Percentiles rank a stretch among this genome's conserved stretches.
phyloP scores from a whole-genome alignment of 1,140 invertebrate genomes.

The Drosophila seguyi region DNA sequence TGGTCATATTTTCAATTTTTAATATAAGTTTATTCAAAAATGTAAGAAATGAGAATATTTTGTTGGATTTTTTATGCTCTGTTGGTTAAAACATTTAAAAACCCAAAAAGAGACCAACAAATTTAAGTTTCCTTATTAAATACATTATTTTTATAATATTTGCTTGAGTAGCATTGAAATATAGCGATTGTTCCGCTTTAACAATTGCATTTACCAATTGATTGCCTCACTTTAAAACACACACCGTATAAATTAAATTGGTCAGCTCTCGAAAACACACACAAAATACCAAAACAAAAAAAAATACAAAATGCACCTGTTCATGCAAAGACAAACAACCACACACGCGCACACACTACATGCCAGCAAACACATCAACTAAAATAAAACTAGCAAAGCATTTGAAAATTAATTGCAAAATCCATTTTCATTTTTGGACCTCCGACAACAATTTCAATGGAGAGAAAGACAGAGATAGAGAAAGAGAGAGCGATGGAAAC shows the following conservation, averaged over 20 bases:
- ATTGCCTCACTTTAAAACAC: conserved; percentile 25
- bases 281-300: conserved; percentile 8
- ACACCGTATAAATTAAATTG: conserved; percentile 29
- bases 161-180: neutral
- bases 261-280: neutral
- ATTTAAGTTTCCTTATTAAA: neutral
- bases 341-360: too few relatives aligned
- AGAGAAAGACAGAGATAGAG: conserved; percentile 1
- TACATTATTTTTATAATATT: neutral
- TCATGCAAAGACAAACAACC: conserved; percentile 3
- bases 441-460: conserved; percentile 51
- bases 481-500: conserved; percentile 4
- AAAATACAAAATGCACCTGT: conserved; percentile 24
- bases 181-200: conserved; percentile 4
- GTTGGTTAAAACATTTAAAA: neutral
- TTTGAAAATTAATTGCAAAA: conserved; percentile 50
- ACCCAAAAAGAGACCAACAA: neutral
- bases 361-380: neutral
- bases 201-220: conserved; percentile 19
- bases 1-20: too few relatives aligned
- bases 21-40: neutral
- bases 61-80: too few relatives aligned
- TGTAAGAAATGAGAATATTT: too few relatives aligned
- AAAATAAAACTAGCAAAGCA: conserved; percentile 16
- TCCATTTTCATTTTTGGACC: conserved; percentile 45